phyloP scores from a whole-genome alignment of 2,797 vertebrate genomes.

The Pseudochirops cupreus region DNA sequence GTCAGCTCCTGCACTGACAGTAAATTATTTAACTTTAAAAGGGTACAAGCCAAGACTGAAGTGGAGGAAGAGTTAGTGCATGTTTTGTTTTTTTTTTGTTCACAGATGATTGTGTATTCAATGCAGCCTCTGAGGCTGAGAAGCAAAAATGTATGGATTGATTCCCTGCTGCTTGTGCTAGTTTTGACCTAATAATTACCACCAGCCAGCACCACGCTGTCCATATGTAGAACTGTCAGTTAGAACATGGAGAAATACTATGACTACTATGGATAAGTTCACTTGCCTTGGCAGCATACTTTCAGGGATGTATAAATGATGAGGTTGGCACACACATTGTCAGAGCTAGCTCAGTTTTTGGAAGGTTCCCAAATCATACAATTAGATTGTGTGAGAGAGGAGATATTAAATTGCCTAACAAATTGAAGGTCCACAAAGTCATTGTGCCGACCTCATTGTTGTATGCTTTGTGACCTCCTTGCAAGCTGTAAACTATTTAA shows the following conservation, averaged over 20 bases:
- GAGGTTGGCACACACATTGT: neutral
- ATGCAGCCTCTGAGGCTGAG: neutral
- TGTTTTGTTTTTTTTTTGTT: neutral
- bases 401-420: neutral
- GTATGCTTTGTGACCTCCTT: neutral
- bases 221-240: neutral
- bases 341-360: neutral
- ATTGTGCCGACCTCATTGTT: neutral
- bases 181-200: neutral
- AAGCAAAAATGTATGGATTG: neutral
- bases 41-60: neutral
- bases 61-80: neutral
- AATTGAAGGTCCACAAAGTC: neutral
- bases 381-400: neutral
- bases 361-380: no score
- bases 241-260: neutral
- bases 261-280: neutral
- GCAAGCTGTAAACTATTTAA: no score
- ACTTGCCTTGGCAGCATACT: neutral
- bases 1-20: neutral
- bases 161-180: neutral
- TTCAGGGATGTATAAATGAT: neutral
- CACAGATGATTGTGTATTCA: neutral
- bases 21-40: neutral
- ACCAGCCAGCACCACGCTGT: neutral